Conservation (phyloP, 2,888 invertebrate species). For the Cryptocephalus moraei region DNA sequence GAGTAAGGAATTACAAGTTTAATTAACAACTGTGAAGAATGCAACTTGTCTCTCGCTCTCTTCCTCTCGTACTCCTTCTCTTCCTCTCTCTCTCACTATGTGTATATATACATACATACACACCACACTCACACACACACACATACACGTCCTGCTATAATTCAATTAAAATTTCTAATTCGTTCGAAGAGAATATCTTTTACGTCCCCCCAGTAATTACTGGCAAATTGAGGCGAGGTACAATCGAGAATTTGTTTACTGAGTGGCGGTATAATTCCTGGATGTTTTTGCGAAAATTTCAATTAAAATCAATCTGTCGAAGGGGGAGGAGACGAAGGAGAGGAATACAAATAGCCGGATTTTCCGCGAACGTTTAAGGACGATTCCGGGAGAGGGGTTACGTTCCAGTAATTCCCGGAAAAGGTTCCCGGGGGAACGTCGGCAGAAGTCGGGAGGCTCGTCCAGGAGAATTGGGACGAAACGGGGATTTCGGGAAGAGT, state of each 20-base stretch:
- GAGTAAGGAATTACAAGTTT: slow-evolving; percentile 37
- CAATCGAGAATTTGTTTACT: background rate
- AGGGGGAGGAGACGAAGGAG: too few species aligned
- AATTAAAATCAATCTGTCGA: too few species aligned
- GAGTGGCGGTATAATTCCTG: background rate
- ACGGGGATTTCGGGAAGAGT: too few species aligned
- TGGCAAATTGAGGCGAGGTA: slow-evolving; percentile 16
- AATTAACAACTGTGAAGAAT: slow-evolving; percentile 35
- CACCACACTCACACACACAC: slow-evolving; percentile 6
- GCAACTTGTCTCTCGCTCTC: slow-evolving; percentile 4
- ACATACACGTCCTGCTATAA: slow-evolving; percentile 25
- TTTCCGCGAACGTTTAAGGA: too few species aligned
- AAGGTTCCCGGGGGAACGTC: too few species aligned
- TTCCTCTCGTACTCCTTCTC: slow-evolving; percentile 7
- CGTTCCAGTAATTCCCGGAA: too few species aligned
- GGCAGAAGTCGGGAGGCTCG: too few species aligned
- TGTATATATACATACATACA: too few species aligned
- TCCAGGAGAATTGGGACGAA: too few species aligned
- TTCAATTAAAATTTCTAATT: slow-evolving; percentile 31
- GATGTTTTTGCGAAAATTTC: background rate
- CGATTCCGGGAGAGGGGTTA: too few species aligned
- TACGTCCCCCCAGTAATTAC: slow-evolving; percentile 15
- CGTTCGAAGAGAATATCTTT: slow-evolving; percentile 30
- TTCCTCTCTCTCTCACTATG: background rate
- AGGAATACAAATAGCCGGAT: too few species aligned